Evolutionary conservation across 2,888 invertebrate genomes (phyloP).

Genomic region (Penaeus monodon): DNA sequence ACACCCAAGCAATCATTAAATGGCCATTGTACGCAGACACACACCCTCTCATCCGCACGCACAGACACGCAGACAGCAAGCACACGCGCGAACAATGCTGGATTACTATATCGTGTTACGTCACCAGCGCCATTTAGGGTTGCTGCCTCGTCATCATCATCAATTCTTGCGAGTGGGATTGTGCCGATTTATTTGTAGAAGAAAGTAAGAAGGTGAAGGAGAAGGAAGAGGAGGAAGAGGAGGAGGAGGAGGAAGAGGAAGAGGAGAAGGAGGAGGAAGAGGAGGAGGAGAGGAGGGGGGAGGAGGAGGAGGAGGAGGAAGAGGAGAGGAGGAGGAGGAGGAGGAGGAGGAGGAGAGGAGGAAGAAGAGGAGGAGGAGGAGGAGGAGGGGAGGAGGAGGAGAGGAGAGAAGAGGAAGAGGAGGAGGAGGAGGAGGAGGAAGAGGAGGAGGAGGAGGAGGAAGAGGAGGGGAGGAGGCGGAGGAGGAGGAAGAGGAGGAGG

Average conservation of each 20-base stretch:
- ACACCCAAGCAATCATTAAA: not conserved
- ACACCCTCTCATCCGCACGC: not conserved
- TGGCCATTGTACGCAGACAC: not conserved
- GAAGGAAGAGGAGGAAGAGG: not conserved
- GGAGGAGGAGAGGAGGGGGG: not conserved
- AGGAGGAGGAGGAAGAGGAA: not conserved
- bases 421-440: not conserved
- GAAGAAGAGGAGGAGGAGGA: no score
- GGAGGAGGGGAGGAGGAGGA: not conserved
- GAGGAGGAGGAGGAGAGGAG: not conserved
- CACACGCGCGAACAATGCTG: not conserved
- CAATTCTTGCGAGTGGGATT: no score
- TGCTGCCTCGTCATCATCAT: no score
- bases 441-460: not conserved
- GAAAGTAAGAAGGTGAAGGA: not conserved
- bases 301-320: not conserved
- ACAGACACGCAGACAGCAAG: conserved; percentile 2
- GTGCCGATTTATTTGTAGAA: not conserved
- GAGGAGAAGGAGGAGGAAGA: accelerated
- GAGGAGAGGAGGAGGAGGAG: not conserved
- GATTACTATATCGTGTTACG: no score
- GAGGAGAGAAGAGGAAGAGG: not conserved
- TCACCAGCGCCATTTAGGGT: no score
- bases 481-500: not conserved
- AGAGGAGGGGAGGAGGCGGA: not conserved